Evolutionary conservation across 2,113 vertebrate species (phyloP).

Genomic region (Bufo gargarizans): DNA sequence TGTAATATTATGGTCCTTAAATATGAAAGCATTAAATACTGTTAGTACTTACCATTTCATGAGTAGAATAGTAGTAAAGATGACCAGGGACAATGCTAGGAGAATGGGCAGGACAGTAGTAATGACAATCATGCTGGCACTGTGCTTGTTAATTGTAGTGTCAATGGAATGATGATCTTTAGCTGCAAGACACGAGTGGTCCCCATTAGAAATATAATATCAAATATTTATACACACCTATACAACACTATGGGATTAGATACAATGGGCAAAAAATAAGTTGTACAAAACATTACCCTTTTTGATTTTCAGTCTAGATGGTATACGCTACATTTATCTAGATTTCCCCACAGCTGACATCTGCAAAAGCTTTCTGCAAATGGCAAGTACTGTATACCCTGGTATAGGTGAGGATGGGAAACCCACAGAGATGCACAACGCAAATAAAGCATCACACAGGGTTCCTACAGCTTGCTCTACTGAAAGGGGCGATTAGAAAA

Average conservation of each 20-base stretch:
- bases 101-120: constrained; percentile 15
- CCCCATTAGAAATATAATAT: neutral
- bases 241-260: neutral
- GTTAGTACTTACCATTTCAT: constrained; percentile 13
- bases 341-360: no score
- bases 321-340: no score
- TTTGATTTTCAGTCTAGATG: no score
- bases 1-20: neutral
- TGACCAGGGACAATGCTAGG: neutral
- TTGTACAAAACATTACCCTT: neutral
- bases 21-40: neutral
- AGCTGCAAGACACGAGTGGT: constrained; percentile 5
- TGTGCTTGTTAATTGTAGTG: neutral
- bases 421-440: no score
- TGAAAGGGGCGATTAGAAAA: no score
- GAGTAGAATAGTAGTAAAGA: neutral
- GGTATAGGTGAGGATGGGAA: no score
- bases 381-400: no score
- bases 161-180: neutral
- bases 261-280: neutral
- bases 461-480: no score
- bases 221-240: neutral
- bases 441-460: no score
- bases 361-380: no score
- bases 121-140: constrained; percentile 12